Evolutionary conservation across 1,140 invertebrate genomes (phyloP), one percentile per base, ranked within the genome.

Genomic region (Pygmarrhopalites habei): DNA sequence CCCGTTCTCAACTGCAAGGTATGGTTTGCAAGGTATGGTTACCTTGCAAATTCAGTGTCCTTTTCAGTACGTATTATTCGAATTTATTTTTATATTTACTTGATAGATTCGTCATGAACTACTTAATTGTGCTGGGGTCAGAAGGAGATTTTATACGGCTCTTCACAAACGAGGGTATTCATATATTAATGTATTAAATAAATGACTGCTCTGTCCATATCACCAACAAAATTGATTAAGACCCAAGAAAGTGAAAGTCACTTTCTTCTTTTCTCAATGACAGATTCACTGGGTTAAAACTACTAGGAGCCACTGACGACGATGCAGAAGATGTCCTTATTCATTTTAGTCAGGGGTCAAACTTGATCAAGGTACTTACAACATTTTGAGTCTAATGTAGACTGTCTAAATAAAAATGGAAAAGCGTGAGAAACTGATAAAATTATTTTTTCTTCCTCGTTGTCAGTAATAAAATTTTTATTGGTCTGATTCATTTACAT

Each of bases 1-100:
- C 69, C 69, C 2, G 69, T 71, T 51, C 58, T 71, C 25, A 71
- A 71, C 59, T 71, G 69, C 49, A 71, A 68, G 58, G 69, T n/a
- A n/a, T n/a, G n/a, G n/a, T n/a, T n/a, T n/a, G n/a, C n/a, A n/a
- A n/a, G n/a, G n/a, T n/a, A n/a, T n/a, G n/a, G n/a, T n/a, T n/a
- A n/a, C n/a, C n/a, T n/a, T n/a, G n/a, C n/a, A n/a, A n/a, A n/a
- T n/a, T n/a, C n/a, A n/a, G n/a, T n/a, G n/a, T n/a, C n/a, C n/a
- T n/a, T n/a, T n/a, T n/a, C n/a, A n/a, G n/a, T n/a, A n/a, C n/a
- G n/a, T n/a, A n/a, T n/a, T n/a, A n/a, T n/a, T n/a, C n/a, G n/a
- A n/a, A n/a, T n/a, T n/a, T n/a, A n/a, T n/a, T n/a, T n/a, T n/a
- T n/a, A n/a, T n/a, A n/a, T n/a, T n/a, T n/a, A n/a, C n/a, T n/a